phyloP scores from a whole-genome alignment of 1,140 invertebrate genomes.

The Drosophila micromelanica region DNA sequence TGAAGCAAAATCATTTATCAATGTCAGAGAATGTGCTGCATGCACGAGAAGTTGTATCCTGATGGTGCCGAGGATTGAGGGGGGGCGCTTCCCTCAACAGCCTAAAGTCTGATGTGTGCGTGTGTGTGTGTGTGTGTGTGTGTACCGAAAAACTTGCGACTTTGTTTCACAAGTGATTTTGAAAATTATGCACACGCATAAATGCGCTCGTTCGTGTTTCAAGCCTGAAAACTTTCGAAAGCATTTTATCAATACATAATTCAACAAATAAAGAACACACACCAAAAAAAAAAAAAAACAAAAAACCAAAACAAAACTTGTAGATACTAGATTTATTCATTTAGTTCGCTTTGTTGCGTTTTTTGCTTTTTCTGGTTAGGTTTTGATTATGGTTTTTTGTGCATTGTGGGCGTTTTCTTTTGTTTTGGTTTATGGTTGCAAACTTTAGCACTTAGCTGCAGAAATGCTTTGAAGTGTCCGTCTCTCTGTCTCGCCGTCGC shows the following conservation, averaged over 20 bases:
- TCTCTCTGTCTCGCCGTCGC: background rate
- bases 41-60: constrained; percentile 63
- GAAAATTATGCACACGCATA: constrained; percentile 80
- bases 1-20: constrained; percentile 75
- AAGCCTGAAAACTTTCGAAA: constrained; percentile 54
- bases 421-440: constrained; percentile 59
- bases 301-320: background rate
- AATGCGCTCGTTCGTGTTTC: constrained; percentile 57
- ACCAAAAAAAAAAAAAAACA: too few relatives aligned
- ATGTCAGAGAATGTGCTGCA: constrained; percentile 79
- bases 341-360: constrained; percentile 7
- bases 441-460: constrained; percentile 74
- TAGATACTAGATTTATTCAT: constrained; percentile 26
- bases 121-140: constrained; percentile 29
- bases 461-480: background rate
- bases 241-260: constrained; percentile 53
- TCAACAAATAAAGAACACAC: constrained; percentile 15
- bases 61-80: background rate
- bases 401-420: constrained; percentile 54
- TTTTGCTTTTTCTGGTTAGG: background rate
- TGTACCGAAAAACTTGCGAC: constrained; percentile 65
- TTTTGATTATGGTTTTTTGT: constrained; percentile 1
- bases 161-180: constrained; percentile 80
- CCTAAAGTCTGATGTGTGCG: constrained; percentile 22
- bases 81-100: constrained; percentile 9